Percentiles rank a stretch among this genome's conserved stretches.
These are phyloP conservation scores for Epirrhoe alternata DNA, from an alignment of 2,888 invertebrate genomes.

Conservation along the genomic window DNA sequence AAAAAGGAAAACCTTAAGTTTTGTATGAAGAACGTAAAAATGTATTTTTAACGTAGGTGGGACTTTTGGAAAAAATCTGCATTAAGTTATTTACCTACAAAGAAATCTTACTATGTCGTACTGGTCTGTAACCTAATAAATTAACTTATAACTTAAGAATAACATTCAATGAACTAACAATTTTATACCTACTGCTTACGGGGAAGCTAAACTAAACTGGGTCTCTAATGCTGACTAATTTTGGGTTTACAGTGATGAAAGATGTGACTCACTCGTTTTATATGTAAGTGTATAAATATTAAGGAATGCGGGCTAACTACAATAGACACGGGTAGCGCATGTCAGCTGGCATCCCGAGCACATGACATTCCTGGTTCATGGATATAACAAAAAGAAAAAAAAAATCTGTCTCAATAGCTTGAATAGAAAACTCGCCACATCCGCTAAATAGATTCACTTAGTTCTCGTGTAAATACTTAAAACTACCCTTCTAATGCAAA, in stretches of 20 bases:
- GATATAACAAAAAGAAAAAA: constrained; percentile 46
- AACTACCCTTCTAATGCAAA: constrained; percentile 46
- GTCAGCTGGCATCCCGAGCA: constrained; percentile 76
- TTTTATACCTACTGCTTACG: constrained; percentile 55
- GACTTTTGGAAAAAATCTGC: too few species aligned
- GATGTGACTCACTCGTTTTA: constrained; percentile 73
- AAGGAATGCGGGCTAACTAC: constrained; percentile 74
- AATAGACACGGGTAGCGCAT: constrained; percentile 82
- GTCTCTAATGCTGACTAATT: constrained; percentile 78
- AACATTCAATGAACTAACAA: constrained; percentile 58
- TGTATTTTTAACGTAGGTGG: too few species aligned
- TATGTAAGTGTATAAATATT: constrained; percentile 80
- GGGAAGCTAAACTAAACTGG: constrained; percentile 67
- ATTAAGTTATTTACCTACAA: too few species aligned
- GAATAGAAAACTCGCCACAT: constrained; percentile 65
- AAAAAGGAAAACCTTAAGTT: too few species aligned
- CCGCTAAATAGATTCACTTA: constrained; percentile 56
- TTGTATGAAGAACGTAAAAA: too few species aligned
- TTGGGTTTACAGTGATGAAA: constrained; percentile 84
- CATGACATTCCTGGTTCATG: constrained; percentile 70
- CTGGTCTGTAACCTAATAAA: too few species aligned
- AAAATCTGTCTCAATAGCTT: constrained; percentile 32
- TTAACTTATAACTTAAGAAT: constrained; percentile 5
- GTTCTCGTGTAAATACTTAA: constrained; percentile 55
- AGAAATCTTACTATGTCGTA: too few species aligned